Evolutionary conservation across 2,113 vertebrate genomes (phyloP).

Genomic region (Cyanistes caeruleus): DNA sequence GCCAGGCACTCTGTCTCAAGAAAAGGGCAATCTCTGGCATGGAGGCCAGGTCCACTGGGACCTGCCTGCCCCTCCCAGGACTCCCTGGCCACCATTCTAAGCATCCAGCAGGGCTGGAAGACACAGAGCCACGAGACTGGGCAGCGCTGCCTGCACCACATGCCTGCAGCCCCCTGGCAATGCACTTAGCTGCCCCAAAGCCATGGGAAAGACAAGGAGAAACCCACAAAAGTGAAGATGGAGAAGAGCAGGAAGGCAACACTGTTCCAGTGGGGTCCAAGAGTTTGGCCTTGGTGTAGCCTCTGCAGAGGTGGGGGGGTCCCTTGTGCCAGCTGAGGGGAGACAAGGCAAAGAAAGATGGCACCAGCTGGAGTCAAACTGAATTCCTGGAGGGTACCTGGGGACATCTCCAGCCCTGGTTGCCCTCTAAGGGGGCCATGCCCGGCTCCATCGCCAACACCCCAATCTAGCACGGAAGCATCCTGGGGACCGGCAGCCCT

Average conservation of each 20-base stretch:
- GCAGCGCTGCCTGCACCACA: background rate
- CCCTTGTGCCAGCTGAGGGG: fast-evolving
- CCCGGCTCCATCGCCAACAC: background rate
- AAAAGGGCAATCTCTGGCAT: background rate
- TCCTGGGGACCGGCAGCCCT: background rate
- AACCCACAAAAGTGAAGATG: background rate
- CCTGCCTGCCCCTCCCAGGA: background rate
- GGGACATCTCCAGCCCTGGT: background rate
- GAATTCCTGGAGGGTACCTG: background rate
- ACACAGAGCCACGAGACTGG: background rate
- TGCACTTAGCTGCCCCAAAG: background rate
- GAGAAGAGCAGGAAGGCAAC: background rate
- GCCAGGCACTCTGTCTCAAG: background rate
- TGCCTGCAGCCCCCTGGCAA: background rate
- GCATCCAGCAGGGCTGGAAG: fast-evolving
- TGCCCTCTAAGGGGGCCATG: background rate
- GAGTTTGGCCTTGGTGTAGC: background rate
- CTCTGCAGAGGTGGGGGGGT: fast-evolving
- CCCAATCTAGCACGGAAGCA: background rate
- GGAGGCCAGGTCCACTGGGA: background rate
- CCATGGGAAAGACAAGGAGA: background rate
- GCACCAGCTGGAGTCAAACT: background rate
- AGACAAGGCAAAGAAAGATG: background rate
- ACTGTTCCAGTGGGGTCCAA: fast-evolving
- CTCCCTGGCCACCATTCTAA: background rate